phyloP scores from a whole-genome alignment of 2,797 vertebrate genomes.

The Rhodeus uyekii region DNA sequence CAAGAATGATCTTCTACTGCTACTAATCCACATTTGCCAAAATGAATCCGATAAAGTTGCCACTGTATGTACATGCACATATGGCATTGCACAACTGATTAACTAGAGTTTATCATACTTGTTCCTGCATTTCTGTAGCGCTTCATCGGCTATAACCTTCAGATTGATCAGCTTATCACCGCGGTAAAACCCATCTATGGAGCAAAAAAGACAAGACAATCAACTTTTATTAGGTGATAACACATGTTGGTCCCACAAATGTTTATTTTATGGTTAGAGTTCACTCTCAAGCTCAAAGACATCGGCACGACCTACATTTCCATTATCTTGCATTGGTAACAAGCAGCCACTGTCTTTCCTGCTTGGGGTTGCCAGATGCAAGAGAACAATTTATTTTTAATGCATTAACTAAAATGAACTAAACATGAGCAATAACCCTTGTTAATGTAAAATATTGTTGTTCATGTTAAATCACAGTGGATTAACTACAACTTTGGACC shows the following conservation, averaged over 20 bases:
- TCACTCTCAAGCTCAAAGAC: background rate
- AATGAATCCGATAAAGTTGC: background rate
- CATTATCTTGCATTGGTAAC: background rate
- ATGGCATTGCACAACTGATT: background rate
- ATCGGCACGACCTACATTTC: background rate
- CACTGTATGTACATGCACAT: background rate
- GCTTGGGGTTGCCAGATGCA: background rate
- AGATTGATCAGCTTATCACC: slow-evolving; percentile 96
- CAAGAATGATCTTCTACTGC: background rate
- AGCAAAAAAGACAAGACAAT: background rate
- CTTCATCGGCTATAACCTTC: slow-evolving; percentile 92
- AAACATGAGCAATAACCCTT: too few species aligned
- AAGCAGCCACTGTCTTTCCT: background rate
- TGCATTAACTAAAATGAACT: too few species aligned
- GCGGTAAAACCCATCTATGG: slow-evolving; percentile 93
- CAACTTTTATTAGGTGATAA: background rate
- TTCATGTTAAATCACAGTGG: too few species aligned
- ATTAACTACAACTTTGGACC: too few species aligned
- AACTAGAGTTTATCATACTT: slow-evolving; percentile 78
- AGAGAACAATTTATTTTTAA: too few species aligned
- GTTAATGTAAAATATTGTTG: too few species aligned
- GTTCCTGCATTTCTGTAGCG: slow-evolving; percentile 88
- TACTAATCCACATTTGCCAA: background rate
- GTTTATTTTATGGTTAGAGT: background rate
- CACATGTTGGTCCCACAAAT: background rate